Evolutionary conservation across 1,140 invertebrate genomes (phyloP).

Genomic region (Sminthurinus signatus): DNA sequence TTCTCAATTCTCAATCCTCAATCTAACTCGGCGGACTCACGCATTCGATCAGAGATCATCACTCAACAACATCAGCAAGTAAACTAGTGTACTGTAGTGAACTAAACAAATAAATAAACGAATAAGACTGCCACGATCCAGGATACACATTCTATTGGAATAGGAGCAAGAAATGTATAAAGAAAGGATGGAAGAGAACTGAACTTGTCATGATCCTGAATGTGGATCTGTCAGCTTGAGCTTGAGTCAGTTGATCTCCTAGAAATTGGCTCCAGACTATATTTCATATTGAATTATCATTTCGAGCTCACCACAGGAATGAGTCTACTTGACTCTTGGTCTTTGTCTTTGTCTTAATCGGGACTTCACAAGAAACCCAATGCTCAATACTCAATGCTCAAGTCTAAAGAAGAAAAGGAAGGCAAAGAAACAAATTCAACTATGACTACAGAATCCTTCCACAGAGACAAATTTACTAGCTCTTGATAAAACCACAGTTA

Average conservation of each 20-base stretch:
- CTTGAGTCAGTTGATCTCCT: conserved; percentile 9
- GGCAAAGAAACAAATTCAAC: no score
- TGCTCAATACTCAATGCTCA: no score
- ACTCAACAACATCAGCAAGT: background rate
- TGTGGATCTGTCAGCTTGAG: no score
- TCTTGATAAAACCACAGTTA: no score
- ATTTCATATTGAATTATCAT: conserved; percentile 23
- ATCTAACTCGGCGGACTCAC: conserved; percentile 13
- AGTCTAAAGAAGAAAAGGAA: no score
- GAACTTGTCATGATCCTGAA: conserved; percentile 11
- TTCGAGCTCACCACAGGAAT: conserved; percentile 20
- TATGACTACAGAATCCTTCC: no score
- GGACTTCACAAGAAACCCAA: background rate
- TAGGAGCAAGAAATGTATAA: no score
- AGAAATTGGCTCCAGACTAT: conserved; percentile 20
- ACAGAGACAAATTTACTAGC: no score
- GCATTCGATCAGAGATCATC: conserved; percentile 22
- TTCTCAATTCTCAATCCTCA: conserved; percentile 19
- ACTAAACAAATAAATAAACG: no score
- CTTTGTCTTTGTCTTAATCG: background rate
- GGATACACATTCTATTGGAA: no score
- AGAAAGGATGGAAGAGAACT: background rate
- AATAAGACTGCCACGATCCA: no score
- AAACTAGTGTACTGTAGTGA: no score
- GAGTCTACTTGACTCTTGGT: conserved; percentile 8